Evolutionary conservation across 2,113 vertebrate genomes (phyloP), one percentile per base, ranked within the genome.

Genomic region (Tylochromis polylepis): DNA sequence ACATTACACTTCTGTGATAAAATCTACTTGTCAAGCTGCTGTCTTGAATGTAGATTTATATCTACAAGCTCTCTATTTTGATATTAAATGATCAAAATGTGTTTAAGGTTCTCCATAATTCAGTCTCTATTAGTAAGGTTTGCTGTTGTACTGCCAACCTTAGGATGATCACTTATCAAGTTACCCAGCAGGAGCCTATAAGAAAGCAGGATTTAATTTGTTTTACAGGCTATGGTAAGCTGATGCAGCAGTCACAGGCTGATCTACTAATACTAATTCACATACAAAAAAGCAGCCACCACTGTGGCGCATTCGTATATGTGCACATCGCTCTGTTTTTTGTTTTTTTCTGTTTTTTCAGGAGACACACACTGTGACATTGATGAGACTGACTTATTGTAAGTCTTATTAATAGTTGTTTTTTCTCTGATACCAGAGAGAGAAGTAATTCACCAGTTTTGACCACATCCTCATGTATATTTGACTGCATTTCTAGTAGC

Each of bases 351-450:
- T 65, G 60, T 38, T 65, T 65, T 65, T 38, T 65, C 60, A 65
- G 18, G 60, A 65, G 60, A 65, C 34, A 65, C 60, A 65, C n/a
- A 65, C 34, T 38, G 60, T 65, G 60, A 65, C 18, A 38, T 65
- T 38, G 38, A 65, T 65, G 60, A 38, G 31, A 65, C 60, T 12
- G 31, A 65, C 60, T n/a, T n/a, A n/a, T n/a, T n/a, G n/a, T 38
- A 65, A 65, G 6, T 65, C 11, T 22, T 65, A 38, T 65, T 65
- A 65, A 65, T 38, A 65, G 34, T 38, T 65, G 60, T 65, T 65
- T 65, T n/a, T n/a, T n/a, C n/a, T 38, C 18, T 65, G 34, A 65
- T 38, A 38, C 31, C 34, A n/a, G 34, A 29, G 5, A 18, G 62
- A 67, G 34, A 67, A 36, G 36, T 22, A 5, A 67, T 38, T 67